phyloP scores from a whole-genome alignment of 2,888 invertebrate genomes.

The Camptogramma bilineatum region DNA sequence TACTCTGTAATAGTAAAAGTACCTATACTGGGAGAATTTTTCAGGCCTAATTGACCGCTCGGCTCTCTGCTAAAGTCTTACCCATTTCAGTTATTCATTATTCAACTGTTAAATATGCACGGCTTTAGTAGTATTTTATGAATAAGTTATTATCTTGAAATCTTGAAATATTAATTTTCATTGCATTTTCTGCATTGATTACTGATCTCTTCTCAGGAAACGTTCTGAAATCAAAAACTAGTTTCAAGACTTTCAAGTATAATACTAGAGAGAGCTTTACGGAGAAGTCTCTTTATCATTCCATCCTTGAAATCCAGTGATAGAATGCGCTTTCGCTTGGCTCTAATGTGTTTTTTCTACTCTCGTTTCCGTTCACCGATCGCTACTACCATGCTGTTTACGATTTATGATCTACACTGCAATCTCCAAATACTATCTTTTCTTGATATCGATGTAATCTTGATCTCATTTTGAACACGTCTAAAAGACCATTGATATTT shows the following conservation, averaged over 20 bases:
- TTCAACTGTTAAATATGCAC: too few relatives aligned
- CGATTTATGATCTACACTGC: slow-evolving; percentile 16
- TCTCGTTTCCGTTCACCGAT: slow-evolving; percentile 12
- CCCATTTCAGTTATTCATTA: too few relatives aligned
- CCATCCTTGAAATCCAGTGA: background rate
- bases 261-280: background rate
- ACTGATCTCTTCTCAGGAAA: background rate
- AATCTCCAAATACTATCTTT: slow-evolving; percentile 25
- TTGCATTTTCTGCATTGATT: background rate
- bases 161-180: background rate
- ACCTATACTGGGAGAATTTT: slow-evolving; percentile 7
- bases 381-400: background rate
- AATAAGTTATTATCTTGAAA: too few relatives aligned
- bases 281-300: background rate
- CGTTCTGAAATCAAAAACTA: background rate
- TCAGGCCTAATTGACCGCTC: slow-evolving; percentile 3
- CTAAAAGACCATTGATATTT: background rate
- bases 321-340: slow-evolving; percentile 29
- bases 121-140: too few relatives aligned
- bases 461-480: slow-evolving; percentile 4
- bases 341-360: slow-evolving; percentile 3
- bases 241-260: background rate
- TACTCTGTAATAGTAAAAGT: slow-evolving; percentile 16
- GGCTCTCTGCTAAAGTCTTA: background rate
- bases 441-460: slow-evolving; percentile 15